A percentile compares a stretch with the other conserved stretches of the same genome.
phyloP scores from a whole-genome alignment of 37 sponge, comb jelly and placozoan species.

The Haliclona indistincta region DNA sequence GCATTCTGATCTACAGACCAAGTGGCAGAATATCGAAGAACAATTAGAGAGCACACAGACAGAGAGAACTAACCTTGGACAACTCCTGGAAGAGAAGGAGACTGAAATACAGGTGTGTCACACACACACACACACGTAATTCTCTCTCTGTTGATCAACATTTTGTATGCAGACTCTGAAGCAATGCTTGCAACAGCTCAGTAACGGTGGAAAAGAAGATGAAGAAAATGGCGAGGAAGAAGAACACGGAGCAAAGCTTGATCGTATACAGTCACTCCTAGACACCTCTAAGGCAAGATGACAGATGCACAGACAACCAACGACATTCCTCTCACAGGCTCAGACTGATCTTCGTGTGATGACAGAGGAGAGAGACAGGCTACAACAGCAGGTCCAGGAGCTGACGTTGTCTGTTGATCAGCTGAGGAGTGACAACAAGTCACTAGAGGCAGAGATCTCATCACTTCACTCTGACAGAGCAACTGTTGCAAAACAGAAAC shows the following conservation, averaged over 20 bases:
- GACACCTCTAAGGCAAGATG: conserved; percentile 67
- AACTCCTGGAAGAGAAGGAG: not conserved
- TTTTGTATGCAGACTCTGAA: conserved; percentile 20
- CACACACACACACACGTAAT: not conserved
- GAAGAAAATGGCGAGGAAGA: conserved; percentile 4
- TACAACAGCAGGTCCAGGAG: conserved; percentile 10
- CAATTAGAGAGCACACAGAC: not conserved
- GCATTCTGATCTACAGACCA: no score
- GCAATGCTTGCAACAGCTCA: conserved; percentile 40
- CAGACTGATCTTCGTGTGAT: conserved; percentile 42
- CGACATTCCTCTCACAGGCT: no score
- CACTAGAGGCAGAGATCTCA: conserved; percentile 8
- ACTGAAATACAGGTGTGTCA: not conserved
- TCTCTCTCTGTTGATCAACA: not conserved
- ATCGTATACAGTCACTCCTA: conserved; percentile 65
- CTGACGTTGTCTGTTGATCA: not conserved
- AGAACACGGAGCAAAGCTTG: conserved; percentile 24
- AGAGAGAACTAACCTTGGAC: not conserved
- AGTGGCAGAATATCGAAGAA: not conserved
- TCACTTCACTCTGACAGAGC: conserved; percentile 12
- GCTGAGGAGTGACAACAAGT: conserved; percentile 19
- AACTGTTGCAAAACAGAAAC: conserved; percentile 5
- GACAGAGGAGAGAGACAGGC: conserved; percentile 34
- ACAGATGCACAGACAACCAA: no score
- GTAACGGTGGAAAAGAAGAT: no score